Evolutionary conservation across 2,888 invertebrate genomes (phyloP).

Genomic region (Perdita meconis): DNA sequence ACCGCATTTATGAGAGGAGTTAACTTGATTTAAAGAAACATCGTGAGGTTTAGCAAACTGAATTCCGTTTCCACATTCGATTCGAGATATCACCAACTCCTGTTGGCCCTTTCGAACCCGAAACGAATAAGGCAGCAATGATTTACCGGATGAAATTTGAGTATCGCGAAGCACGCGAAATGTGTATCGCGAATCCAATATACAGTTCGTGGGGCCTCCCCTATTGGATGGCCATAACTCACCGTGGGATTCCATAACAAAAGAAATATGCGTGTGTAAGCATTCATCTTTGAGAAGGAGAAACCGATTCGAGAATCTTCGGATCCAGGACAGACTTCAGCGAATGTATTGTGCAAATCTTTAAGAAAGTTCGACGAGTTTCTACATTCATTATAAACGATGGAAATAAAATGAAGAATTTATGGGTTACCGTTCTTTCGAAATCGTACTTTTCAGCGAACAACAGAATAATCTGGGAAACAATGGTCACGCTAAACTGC

Average conservation of each 20-base stretch:
- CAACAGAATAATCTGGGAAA: conserved; percentile 23
- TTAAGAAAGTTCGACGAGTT: neutral
- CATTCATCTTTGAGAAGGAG: conserved; percentile 28
- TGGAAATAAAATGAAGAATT: conserved; percentile 1
- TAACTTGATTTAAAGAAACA: neutral
- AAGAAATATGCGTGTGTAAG: conserved; percentile 50
- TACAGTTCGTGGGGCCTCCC: conserved; percentile 61
- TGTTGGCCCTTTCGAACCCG: conserved; percentile 57
- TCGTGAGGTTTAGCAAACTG: conserved; percentile 23
- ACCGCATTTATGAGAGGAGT: neutral
- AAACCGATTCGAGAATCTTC: conserved; percentile 27
- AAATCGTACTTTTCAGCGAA: conserved; percentile 46
- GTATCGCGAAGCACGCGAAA: conserved; percentile 74
- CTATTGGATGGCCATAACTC: conserved; percentile 70
- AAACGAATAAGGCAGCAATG: conserved; percentile 56
- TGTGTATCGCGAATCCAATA: conserved; percentile 74
- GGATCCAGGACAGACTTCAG: neutral
- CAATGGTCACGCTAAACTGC: conserved; percentile 57
- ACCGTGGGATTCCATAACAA: conserved; percentile 64
- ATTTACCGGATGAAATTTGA: conserved; percentile 72
- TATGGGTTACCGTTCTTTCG: neutral
- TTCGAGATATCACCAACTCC: conserved; percentile 48
- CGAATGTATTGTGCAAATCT: neutral
- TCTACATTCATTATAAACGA: neutral
- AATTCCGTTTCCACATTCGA: conserved; percentile 38